Evolutionary conservation across 2,888 invertebrate genomes (phyloP), one percentile per base, ranked within the genome.

Genomic region (Chrysopilus asiliformis): DNA sequence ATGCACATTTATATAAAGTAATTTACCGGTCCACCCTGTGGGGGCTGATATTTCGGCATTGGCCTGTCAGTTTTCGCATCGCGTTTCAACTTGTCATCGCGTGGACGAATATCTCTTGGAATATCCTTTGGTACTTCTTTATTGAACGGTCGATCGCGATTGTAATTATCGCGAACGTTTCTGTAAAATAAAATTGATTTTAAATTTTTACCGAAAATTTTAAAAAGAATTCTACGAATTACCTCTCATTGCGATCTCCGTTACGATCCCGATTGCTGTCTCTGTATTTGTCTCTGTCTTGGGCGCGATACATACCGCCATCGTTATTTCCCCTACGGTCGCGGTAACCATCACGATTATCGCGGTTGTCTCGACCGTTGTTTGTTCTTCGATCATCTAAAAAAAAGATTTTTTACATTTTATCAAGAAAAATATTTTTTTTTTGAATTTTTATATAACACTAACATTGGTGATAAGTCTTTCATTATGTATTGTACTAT

Each of bases 31-130:
- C 76, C 73, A 40, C 44, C 37, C 56, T 77, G 74, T 46, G 75
- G 74, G 58, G 79, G 78, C 55, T 74, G 75, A 52, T 77, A 64
- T 62, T 80, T 81, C 53, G 82, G 80, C 75, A 82, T 70, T 47
- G 58, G 57, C 39, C 57, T 63, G 30, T 66, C 54, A 36, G 47
- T 46, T 38, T 47, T 48, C 36, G 43, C 37, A 35, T 53, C 65
- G 57, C 48, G 60, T 56, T 47, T 66, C 46, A 59, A 55, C 36
- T 64, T 65, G 32, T 56, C 57, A 18, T 58, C 57, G 7, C 33
- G 15, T 10, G 38, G 19, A 29, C 17, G 26, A 10, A 24, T 16
- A 4, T 31, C 32, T 14, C 26, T n/a, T n/a, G n/a, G n/a, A n/a
- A n/a, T n/a, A n/a, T n/a, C n/a, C n/a, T n/a, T n/a, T n/a, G n/a